Evolutionary conservation across 1,140 invertebrate species (phyloP), one percentile per base, ranked within the genome.

Genomic region (Octopus sinensis): DNA sequence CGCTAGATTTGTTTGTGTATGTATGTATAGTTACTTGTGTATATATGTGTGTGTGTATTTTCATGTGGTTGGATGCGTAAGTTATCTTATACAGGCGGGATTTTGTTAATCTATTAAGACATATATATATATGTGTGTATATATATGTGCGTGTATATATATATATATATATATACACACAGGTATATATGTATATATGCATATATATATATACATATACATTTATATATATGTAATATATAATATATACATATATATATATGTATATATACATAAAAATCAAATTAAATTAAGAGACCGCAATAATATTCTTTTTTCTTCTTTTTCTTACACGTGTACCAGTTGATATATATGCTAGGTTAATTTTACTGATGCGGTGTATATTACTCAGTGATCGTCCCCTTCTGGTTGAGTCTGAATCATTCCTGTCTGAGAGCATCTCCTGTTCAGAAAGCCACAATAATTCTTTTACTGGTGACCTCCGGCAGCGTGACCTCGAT

Each of bases 241-340:
- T n/a, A n/a, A 12, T 17, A 62, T 62, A 62, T 12, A 62, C 17
- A 12, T 62, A 62, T 62, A 62, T 62, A 62, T 62, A 62, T 62
- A 62, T 62, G 9, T 12, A 12, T 17, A 62, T 62, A 62, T 12
- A 62, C 17, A 12, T 62, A 62, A 12, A 17, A 12, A 62, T 62
- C 9, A 12, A 62, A 12, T 62, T 62, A 62, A 12, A 12, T 17
- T 12, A 12, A 9, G 17, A 73, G 5, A 73, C 68, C 13, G 68
- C 68, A 73, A 73, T 13, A 73, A 73, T 73, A 73, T 73, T 73
- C 68, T 73, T 73, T 23, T 73, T 73, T 73, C 68, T 9, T 6
- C 68, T 13, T 73, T 73, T 73, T 73, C 68, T 73, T 73, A n/a
- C 30, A 13, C 68, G 68, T 13, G 68, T 73, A 6, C 68, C 68